Conservation (phyloP, 2,797 vertebrate species). For the Clarias platycephalus region DNA sequence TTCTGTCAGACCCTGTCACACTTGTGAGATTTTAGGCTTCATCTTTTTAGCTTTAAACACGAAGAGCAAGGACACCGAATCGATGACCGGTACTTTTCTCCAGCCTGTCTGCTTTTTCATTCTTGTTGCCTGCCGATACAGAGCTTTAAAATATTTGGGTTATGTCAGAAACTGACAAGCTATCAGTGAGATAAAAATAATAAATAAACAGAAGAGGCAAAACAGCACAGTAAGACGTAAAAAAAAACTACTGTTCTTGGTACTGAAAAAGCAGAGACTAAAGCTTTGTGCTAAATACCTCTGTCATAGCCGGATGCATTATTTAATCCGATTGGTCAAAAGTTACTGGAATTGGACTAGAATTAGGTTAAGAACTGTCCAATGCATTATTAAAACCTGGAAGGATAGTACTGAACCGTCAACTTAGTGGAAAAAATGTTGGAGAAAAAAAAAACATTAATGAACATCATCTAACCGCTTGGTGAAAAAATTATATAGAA, state of each 20-base stretch:
- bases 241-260: no score
- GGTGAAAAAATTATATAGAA: no score
- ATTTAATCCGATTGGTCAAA: neutral
- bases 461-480: no score
- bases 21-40: neutral
- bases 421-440: no score
- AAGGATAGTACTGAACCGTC: no score
- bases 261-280: neutral
- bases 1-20: neutral
- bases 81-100: neutral
- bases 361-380: no score
- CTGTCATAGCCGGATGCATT: neutral
- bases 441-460: no score
- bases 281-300: neutral
- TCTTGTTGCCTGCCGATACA: neutral
- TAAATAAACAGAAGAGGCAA: no score
- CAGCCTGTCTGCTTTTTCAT: neutral
- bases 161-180: neutral
- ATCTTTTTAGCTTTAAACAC: neutral
- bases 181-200: neutral
- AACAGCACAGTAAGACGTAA: neutral
- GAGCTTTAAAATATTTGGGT: conserved; percentile 2
- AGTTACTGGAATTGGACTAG: neutral
- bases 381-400: no score
- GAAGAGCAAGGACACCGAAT: neutral